Base-by-base conservation (phyloP, 2,797 vertebrate genomes). In the Chrysolophus pictus region DNA sequence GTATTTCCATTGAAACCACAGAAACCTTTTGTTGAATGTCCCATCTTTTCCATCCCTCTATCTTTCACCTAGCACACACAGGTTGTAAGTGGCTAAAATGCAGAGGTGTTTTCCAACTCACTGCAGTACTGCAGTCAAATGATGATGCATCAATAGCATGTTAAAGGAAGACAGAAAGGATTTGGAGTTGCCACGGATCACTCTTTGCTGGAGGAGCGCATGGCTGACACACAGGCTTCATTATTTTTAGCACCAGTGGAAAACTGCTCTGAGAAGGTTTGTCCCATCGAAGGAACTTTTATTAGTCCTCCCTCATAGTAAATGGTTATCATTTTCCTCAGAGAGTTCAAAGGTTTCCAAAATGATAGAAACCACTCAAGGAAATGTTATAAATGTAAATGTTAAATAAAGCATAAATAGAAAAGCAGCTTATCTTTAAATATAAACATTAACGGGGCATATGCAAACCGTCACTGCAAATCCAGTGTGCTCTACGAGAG, bases 301-400 rank as follows among this genome's bases (percentile, higher is more conserved):
- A 91, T 53, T 84, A 92, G 17, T 41, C 59, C 26, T 72, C 56
- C 42, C 51, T 68, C 55, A 37, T 14, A 95, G 74, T 89, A 91
- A 92, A 95, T 14, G n/a, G 41, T 24, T 80, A 79, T 47, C 11
- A 23, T 79, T 95, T 86, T 72, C 70, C 42, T 65, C 41, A 11
- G 8, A 77, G 62, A 47, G 62, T 78, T 96, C 83, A 93, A 77
- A 86, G 31, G 35, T 79, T 73, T 71, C 31, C 19, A 26, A 42
- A 77, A 91, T 94, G 78, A 92, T n/a, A 88, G 83, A 94, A 97
- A 93, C 68, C 90, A 95, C 74, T 94, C 85, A 89, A 86, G 71
- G 77, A 88, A 82, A 93, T 35, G 64, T 49, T 69, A 39, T 18
- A 89, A 83, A 60, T 88, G 80, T 74, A 83, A 67, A 88, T 75